Conservation (phyloP, 2,888 invertebrate genomes). For the Scrobipalpa costella region DNA sequence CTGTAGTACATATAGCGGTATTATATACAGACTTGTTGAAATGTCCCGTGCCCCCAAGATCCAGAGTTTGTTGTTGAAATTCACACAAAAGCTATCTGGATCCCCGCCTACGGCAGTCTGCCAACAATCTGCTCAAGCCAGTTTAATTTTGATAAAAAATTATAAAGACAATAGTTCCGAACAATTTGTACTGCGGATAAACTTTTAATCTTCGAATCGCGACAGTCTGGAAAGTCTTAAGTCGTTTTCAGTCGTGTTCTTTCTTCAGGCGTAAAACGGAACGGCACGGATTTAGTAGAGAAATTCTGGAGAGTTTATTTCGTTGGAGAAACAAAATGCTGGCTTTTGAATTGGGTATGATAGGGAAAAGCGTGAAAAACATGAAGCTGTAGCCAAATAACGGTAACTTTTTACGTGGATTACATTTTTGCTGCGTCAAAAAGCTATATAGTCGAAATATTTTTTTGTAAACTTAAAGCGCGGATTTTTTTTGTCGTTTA, state of each 20-base stretch:
- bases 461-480: no score
- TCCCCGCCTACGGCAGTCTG: slow-evolving; percentile 15
- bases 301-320: neutral
- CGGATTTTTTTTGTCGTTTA: no score
- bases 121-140: neutral
- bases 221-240: slow-evolving; percentile 20
- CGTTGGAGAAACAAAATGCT: neutral
- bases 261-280: slow-evolving; percentile 8
- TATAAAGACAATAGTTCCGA: slow-evolving; percentile 18
- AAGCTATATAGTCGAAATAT: no score
- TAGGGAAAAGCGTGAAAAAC: neutral
- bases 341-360: neutral
- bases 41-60: neutral
- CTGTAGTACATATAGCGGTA: no score
- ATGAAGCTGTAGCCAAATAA: no score
- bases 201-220: slow-evolving; percentile 26
- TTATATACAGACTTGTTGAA: neutral
- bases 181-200: slow-evolving; percentile 23
- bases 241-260: slow-evolving; percentile 16
- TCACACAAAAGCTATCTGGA: slow-evolving; percentile 20
- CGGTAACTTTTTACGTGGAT: no score
- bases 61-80: slow-evolving; percentile 11
- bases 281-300: slow-evolving; percentile 9
- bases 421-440: no score
- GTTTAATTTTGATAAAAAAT: slow-evolving; percentile 24